Base-by-base conservation (phyloP, 64 coral and sea anemone genomes). In the Montipora capricornis region DNA sequence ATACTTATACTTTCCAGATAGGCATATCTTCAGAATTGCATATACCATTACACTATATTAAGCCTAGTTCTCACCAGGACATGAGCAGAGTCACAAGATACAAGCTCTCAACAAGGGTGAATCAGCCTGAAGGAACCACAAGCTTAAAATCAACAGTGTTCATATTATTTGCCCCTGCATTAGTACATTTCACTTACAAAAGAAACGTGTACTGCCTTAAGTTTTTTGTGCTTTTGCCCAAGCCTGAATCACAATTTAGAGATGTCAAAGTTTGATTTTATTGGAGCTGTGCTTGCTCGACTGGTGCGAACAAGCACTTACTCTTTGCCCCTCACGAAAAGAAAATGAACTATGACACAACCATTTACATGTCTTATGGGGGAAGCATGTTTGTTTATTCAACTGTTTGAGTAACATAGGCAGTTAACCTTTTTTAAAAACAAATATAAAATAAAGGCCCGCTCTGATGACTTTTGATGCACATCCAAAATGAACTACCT, bases 91-190 rank as follows among this genome's bases (percentile, higher is more conserved):
- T 45, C 44, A 77, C 75, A 47, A 77, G 75, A 77, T 77, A 47
- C 44, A 77, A 77, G 44, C 15, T 46, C 75, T 77, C 75, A 77
- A 68, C 64, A 68, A 68, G 64, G 64, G 64, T 68, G 64, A 68
- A 68, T 68, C 64, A 68, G 64, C 17, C 13, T 68, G 64, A 68
- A 68, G 64, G 13, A 68, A 68, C 9, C 64, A 68, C 64, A 68
- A 68, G 13, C 75, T 17, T 77, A 77, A 47, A 77, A 77, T 77
- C 47, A 48, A 68, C 64, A 77, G 37, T 77, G 29, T 77, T 77
- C 45, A 77, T 77, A 77, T 47, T 77, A 77, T 45, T 77, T 77
- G 75, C 75, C 75, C 75, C 75, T 77, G 29, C 75, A 77, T 77
- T 77, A 77, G 37, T 77, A 3, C 44, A 77, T 77, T 77, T 77